A percentile compares a stretch with the other conserved stretches of the same genome.
Evolutionary conservation across 23 tunicate species (phyloP).

Genomic region (Pegea sp.): DNA sequence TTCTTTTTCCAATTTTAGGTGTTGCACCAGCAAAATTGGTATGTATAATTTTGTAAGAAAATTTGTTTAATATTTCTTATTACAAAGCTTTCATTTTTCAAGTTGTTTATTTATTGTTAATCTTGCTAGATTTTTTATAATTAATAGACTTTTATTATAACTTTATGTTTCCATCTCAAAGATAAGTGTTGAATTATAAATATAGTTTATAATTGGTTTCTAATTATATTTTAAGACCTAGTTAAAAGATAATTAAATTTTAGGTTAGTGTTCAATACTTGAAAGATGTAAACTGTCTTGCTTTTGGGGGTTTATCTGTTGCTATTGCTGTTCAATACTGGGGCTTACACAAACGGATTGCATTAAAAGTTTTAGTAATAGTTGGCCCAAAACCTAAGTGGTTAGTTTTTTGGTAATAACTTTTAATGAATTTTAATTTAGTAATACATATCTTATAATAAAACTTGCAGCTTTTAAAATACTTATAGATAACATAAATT

Average conservation of each 20-base stretch:
- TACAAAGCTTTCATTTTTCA: not conserved
- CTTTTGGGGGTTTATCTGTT: constrained; percentile 78
- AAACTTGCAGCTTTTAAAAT: too few relatives aligned
- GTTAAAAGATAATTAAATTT: too few relatives aligned
- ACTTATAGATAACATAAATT: too few relatives aligned
- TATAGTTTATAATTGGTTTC: not conserved
- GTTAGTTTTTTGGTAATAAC: constrained; percentile 33
- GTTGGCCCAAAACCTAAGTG: constrained; percentile 89
- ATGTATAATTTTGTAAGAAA: not conserved
- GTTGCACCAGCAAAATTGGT: constrained; percentile 40
- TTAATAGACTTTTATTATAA: not conserved
- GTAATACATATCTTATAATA: too few relatives aligned
- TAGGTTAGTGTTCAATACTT: constrained; percentile 63
- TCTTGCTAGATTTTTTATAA: not conserved
- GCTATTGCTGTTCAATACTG: constrained; percentile 90
- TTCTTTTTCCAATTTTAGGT: constrained; percentile 71
- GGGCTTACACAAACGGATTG: constrained; percentile 90
- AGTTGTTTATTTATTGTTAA: not conserved
- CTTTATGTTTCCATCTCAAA: not conserved
- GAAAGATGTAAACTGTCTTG: constrained; percentile 66
- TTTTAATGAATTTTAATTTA: too few relatives aligned
- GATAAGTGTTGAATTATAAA: not conserved
- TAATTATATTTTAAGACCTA: not conserved
- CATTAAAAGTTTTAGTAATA: constrained; percentile 48
- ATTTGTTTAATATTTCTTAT: not conserved